phyloP scores from a whole-genome alignment of 2,888 invertebrate genomes.

The Merodon equestris region DNA sequence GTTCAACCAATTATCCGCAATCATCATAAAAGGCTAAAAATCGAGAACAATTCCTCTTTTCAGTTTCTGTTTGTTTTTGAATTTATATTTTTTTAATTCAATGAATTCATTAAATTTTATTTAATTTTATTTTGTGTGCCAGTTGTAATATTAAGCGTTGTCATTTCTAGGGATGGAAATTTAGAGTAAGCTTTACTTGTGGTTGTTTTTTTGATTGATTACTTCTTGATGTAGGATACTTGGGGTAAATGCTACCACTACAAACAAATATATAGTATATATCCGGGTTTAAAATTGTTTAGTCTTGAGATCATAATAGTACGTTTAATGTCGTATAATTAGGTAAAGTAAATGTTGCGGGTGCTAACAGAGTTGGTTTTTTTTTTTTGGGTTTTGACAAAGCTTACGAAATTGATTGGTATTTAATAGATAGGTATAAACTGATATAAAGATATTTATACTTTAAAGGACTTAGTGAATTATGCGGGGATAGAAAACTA shows the following conservation, averaged over 20 bases:
- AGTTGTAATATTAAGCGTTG: slow-evolving; percentile 44
- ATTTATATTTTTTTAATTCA: background rate
- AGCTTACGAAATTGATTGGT: slow-evolving; percentile 43
- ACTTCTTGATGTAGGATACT: slow-evolving; percentile 47
- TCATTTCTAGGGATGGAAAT: slow-evolving; percentile 28
- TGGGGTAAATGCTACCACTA: slow-evolving; percentile 44
- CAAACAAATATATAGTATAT: slow-evolving; percentile 37
- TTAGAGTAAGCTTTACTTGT: slow-evolving; percentile 56
- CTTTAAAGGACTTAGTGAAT: slow-evolving; percentile 30
- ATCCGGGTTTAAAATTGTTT: slow-evolving; percentile 12
- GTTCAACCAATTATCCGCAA: slow-evolving; percentile 79
- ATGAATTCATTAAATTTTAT: slow-evolving; percentile 50
- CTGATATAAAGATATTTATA: slow-evolving; percentile 30
- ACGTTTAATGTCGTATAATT: slow-evolving; percentile 29
- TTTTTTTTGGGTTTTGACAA: no score
- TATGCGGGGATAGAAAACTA: slow-evolving; percentile 44
- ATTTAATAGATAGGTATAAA: slow-evolving; percentile 13
- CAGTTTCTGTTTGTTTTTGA: slow-evolving; percentile 26
- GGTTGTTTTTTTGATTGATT: no score
- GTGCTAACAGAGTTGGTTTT: slow-evolving; percentile 54
- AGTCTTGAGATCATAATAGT: background rate
- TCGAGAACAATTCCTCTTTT: slow-evolving; percentile 73
- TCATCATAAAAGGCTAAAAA: slow-evolving; percentile 78
- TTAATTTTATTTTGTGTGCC: slow-evolving; percentile 60
- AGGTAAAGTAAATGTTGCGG: slow-evolving; percentile 47